Percentiles rank a stretch among this genome's conserved stretches.
These are phyloP conservation scores for Heliornis fulica DNA, from an alignment of 2,113 vertebrate species.

Conservation along the genomic window DNA sequence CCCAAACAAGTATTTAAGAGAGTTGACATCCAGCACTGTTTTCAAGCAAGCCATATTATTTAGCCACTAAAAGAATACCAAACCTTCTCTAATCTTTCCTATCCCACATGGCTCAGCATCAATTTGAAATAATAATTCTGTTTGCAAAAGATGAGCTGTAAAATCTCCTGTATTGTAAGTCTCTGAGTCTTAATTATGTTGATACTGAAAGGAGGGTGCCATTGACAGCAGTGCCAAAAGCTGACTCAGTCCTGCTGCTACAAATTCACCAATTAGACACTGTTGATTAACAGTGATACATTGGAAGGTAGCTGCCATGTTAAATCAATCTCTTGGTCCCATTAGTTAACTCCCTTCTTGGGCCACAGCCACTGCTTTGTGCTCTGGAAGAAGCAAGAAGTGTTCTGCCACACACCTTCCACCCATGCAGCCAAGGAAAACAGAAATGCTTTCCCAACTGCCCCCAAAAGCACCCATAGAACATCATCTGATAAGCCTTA, in stretches of 20 bases:
- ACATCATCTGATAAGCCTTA: neutral
- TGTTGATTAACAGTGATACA: neutral
- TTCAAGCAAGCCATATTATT: neutral
- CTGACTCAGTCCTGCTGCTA: conserved; percentile 6
- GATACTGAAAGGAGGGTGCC: neutral
- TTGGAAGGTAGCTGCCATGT: neutral
- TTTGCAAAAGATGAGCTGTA: neutral
- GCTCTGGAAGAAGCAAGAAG: neutral
- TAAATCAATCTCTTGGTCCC: neutral
- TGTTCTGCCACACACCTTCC: neutral
- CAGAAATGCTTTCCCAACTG: neutral
- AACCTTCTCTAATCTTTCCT: neutral
- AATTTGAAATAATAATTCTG: neutral
- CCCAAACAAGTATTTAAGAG: neutral
- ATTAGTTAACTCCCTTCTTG: neutral
- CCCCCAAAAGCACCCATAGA: neutral
- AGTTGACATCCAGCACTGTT: neutral
- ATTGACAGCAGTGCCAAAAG: neutral
- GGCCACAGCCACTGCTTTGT: neutral
- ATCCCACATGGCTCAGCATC: neutral
- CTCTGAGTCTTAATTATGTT: neutral
- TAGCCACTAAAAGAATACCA: neutral
- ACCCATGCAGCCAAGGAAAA: neutral
- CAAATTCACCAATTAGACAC: neutral
- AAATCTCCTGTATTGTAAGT: neutral